phyloP scores from a whole-genome alignment of 2,888 invertebrate genomes.

The Campoletis raptor region DNA sequence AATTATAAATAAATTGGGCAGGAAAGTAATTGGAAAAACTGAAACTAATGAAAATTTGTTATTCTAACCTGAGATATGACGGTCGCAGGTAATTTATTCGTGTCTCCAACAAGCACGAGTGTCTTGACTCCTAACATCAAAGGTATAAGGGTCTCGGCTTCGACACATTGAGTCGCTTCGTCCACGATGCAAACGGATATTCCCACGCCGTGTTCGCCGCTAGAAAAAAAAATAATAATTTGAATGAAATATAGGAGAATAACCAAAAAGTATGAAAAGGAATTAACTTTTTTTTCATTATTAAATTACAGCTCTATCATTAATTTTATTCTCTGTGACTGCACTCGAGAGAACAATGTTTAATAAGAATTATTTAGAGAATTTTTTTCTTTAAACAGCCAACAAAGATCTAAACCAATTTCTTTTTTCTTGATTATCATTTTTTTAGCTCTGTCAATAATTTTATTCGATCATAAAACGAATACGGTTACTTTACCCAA shows the following conservation, averaged over 20 bases:
- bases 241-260: not conserved
- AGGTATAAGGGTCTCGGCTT: conserved; percentile 93
- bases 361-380: no score
- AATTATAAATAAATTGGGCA: no score
- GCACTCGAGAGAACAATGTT: no score
- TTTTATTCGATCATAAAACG: no score
- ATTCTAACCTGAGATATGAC: conserved; percentile 89
- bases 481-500: no score
- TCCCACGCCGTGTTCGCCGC: conserved; percentile 69
- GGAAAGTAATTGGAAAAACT: no score
- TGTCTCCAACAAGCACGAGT: conserved; percentile 94
- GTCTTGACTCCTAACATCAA: conserved; percentile 91
- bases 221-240: not conserved
- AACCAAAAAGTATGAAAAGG: not conserved
- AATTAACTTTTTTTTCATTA: conserved; percentile 1
- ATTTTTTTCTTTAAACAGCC: no score
- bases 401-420: no score
- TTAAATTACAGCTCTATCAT: not conserved
- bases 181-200: conserved; percentile 90
- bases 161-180: conserved; percentile 95
- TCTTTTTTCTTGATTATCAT: no score
- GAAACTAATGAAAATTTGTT: no score
- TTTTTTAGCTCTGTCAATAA: no score
- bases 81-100: conserved; percentile 93
- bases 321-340: not conserved